Percentiles rank a stretch among this genome's conserved stretches.
Evolutionary conservation across 2,113 vertebrate species (phyloP).

Genomic region (Hiodon tergisus): DNA sequence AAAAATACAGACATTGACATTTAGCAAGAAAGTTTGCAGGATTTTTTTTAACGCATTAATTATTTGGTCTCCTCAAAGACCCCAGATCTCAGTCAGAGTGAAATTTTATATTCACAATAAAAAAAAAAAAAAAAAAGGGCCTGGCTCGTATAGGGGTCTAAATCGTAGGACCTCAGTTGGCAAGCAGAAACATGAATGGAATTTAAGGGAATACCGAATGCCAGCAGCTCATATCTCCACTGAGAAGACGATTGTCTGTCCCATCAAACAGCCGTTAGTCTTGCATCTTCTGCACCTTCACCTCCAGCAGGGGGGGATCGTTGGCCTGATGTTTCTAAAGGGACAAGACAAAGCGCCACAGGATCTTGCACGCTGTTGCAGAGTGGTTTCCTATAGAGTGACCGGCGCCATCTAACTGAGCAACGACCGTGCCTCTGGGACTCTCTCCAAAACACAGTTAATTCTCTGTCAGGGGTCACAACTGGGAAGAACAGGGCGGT

Average conservation of each 20-base stretch:
- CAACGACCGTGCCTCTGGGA: no score
- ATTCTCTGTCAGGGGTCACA: no score
- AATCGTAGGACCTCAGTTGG: neutral
- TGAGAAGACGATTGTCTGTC: neutral
- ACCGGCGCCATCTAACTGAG: no score
- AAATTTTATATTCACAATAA: no score
- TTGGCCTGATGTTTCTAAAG: no score
- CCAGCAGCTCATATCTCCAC: neutral
- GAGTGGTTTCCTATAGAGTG: neutral
- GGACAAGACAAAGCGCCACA: neutral
- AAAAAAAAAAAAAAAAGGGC: neutral
- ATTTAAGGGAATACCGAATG: neutral
- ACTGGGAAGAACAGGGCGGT: no score
- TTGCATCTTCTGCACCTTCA: neutral
- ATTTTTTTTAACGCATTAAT: no score
- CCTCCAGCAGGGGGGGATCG: neutral
- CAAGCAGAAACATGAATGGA: slow-evolving; percentile 15
- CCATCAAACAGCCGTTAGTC: neutral
- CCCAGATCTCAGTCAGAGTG: no score
- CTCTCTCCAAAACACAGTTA: no score
- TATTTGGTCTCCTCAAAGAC: no score
- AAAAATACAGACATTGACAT: no score
- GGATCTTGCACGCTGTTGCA: neutral
- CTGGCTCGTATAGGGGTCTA: neutral
- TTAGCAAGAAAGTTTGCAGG: no score